Evolutionary conservation across 2,113 vertebrate genomes (phyloP), one percentile per base, ranked within the genome.

Genomic region (Carassius gibelio): DNA sequence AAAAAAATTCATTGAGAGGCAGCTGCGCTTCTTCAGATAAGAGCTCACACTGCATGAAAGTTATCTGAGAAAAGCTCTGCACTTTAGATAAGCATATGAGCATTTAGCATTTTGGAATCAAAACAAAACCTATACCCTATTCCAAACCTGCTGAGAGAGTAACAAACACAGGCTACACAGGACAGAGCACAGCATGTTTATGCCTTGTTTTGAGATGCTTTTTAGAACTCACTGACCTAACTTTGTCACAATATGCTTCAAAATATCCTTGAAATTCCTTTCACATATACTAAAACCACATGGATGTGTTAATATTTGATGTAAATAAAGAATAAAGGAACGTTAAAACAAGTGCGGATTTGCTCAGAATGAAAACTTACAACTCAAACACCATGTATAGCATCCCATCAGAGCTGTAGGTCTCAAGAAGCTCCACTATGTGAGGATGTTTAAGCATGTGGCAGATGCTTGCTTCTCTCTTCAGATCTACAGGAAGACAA

Each of bases 361-460:
- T 30, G 8, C 36, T 77, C 52, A 72, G 42, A 79, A 48, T 55
- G 8, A 13, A 42, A 57, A 97, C 98, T 98, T 96, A 99, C 98
- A 97, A 99, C 94, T 99, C 98, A 74, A 99, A 99, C 83, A 99
- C 98, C 98, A 99, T 99, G 93, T 99, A 99, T 93, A 99, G 97
- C 98, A 99, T 99, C 91, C 98, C 98, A 92, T 99, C 98, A 57
- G 98, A 99, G 93, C 98, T 99, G 95, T 99, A 99, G 1, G 98
- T 99, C 93, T 99, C 98, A 94, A 99, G 92, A 66, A 99, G 94
- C 91, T 99, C 98, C 88, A 99, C 98, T 88, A 99, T 99, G 93
- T 99, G 98, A 66, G 98, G 96, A 92, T 99, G 98, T 90, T 99
- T 99, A 92, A 99, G 96, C 98, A 99, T 99, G 94, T 99, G 98